These are phyloP conservation scores for Drosophila aff. DNA, from an alignment of 1,140 invertebrate genomes.

Conservation along the genomic window DNA sequence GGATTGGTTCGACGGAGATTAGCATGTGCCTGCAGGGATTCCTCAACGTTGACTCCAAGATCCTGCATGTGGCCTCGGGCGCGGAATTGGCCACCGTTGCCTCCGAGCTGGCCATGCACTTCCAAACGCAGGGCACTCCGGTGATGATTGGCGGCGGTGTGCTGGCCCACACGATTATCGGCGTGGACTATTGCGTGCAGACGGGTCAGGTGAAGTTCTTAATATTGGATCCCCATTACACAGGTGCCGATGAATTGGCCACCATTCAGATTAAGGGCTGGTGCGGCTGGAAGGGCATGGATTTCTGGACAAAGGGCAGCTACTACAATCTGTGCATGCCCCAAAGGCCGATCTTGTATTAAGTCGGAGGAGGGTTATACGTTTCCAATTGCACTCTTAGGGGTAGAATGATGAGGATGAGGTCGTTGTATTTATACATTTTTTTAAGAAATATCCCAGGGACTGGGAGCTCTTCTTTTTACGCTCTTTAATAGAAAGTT, in stretches of 20 bases:
- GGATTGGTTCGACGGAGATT: conserved; percentile 99
- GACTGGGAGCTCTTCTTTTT: not conserved
- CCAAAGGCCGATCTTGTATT: conserved; percentile 88
- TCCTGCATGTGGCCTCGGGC: conserved; percentile 94
- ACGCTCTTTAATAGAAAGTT: not conserved
- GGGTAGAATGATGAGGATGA: not conserved
- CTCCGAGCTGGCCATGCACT: conserved; percentile 94
- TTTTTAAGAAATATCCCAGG: conserved; percentile 5
- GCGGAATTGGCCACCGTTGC: conserved; percentile 93
- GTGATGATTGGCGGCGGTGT: conserved; percentile 99
- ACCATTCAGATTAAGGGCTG: conserved; percentile 93
- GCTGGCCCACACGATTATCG: conserved; percentile 98
- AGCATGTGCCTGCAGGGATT: conserved; percentile 95
- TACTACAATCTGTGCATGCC: conserved; percentile 99
- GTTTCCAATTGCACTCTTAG: conserved; percentile 46
- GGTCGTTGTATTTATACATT: not conserved
- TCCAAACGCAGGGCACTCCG: conserved; percentile 96
- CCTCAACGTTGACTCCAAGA: conserved; percentile 91
- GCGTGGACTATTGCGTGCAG: conserved; percentile 93
- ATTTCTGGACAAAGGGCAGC: conserved; percentile 96
- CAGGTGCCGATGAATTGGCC: conserved; percentile 91
- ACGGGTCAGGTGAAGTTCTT: conserved; percentile 94
- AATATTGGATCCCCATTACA: conserved; percentile 99
- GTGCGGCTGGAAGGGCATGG: conserved; percentile 96
- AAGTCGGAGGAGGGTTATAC: conserved; percentile 43